A percentile compares a stretch with the other conserved stretches of the same genome.
Conservation (phyloP, 2,113 vertebrate genomes). For the Lontra canadensis region DNA sequence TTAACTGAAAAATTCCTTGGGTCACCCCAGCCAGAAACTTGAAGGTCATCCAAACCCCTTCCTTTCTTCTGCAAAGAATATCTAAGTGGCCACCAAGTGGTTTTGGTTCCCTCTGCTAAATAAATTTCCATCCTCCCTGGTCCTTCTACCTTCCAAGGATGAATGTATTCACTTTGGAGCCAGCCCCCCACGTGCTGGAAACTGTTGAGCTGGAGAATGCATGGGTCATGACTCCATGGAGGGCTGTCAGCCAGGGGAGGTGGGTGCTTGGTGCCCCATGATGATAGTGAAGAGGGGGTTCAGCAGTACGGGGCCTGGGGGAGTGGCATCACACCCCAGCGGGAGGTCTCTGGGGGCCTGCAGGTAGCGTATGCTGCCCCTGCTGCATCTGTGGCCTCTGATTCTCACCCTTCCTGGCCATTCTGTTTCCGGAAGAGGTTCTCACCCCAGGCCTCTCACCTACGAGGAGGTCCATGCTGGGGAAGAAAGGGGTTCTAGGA, state of each 20-base stretch:
- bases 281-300: too few species aligned
- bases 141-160: background rate
- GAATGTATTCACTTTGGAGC: background rate
- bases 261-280: background rate
- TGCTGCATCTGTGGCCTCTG: background rate
- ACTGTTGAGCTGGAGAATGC: background rate
- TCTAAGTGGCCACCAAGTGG: background rate
- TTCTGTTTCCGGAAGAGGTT: background rate
- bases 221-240: rapidly evolving
- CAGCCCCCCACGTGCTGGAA: background rate
- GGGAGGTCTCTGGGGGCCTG: too few species aligned
- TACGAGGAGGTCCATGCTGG: background rate
- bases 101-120: background rate
- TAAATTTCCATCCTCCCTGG: background rate
- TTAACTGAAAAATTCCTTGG: background rate
- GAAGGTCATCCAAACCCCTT: background rate
- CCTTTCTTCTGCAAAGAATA: background rate
- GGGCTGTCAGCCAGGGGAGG: background rate
- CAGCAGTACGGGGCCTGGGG: background rate
- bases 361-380: background rate
- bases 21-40: background rate
- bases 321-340: rapidly evolving
- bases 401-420: background rate
- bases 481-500: background rate
- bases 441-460: background rate